A percentile compares a stretch with the other conserved stretches of the same genome.
phyloP scores from a whole-genome alignment of 2,113 vertebrate species.

The Neomonachus schauinslandi region DNA sequence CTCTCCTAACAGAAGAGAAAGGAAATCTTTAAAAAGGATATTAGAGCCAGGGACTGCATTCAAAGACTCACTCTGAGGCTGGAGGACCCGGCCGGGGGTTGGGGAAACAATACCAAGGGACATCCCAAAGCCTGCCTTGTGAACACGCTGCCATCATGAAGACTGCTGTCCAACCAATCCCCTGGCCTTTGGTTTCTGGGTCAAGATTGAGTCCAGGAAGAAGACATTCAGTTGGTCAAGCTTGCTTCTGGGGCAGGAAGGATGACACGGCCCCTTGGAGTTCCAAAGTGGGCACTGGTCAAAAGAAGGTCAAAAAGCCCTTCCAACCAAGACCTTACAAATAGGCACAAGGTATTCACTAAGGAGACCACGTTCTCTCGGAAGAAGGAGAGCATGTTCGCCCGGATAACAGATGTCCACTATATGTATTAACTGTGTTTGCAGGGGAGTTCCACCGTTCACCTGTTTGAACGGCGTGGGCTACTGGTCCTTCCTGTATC shows the following conservation, averaged over 20 bases:
- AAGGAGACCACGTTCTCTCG: neutral
- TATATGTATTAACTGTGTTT: neutral
- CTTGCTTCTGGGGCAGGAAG: neutral
- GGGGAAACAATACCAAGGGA: neutral
- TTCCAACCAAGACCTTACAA: neutral
- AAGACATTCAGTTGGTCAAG: neutral
- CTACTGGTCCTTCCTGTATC: neutral
- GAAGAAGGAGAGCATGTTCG: neutral
- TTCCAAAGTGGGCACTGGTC: neutral
- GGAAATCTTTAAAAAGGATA: neutral
- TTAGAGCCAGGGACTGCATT: neutral
- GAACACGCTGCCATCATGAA: accelerated
- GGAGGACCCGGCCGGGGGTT: too few species aligned
- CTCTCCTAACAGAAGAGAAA: neutral
- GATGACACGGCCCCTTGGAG: too few species aligned
- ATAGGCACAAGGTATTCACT: neutral
- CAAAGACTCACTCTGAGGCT: neutral
- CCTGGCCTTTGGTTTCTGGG: neutral
- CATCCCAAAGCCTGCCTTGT: too few species aligned
- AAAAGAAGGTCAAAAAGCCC: neutral
- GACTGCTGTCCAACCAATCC: accelerated
- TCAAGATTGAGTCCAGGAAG: neutral
- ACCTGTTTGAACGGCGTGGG: neutral
- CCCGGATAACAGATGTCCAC: accelerated
- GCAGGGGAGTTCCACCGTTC: neutral